Base-by-base conservation (phyloP, 2,113 vertebrate species). In the Chitala chitala region DNA sequence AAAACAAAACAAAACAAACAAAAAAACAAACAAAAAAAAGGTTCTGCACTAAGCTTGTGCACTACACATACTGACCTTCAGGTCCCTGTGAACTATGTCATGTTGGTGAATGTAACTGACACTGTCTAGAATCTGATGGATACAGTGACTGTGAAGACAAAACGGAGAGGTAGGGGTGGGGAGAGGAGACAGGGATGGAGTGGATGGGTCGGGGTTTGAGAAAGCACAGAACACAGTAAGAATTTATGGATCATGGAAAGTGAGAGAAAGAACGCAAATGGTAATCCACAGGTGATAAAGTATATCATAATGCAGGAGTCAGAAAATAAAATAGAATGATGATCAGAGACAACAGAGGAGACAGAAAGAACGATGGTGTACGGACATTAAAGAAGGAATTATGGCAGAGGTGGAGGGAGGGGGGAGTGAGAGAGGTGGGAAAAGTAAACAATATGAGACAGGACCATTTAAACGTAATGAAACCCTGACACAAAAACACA, bases 21-120 rank as follows among this genome's bases (percentile, higher is more conserved):
- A n/a, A n/a, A n/a, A n/a, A n/a, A n/a, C n/a, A n/a, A n/a, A n/a
- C n/a, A n/a, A n/a, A n/a, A n/a, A n/a, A n/a, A n/a, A n/a, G n/a
- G n/a, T n/a, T n/a, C n/a, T n/a, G n/a, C n/a, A n/a, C n/a, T n/a
- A n/a, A 44, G n/a, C 75, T 79, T 80, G 82, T 83, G 83, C 85
- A 26, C 78, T 77, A 82, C 80, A 86, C 65, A 87, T 92, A 94
- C 92, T 93, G 88, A 94, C 92, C 92, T 94, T 93, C 84, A 93
- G 86, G 89, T 93, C 92, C 85, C 92, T 92, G 91, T 93, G 92
- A 85, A 94, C 92, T 91, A 93, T 93, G 88, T 92, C 92, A 92
- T 92, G 92, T 90, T 92, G 91, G 90, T 93, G 92, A 91, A 92
- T 94, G 89, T 93, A 92, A 93, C 90, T 89, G 85, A 94, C 92